Evolutionary conservation across 2,797 vertebrate genomes (phyloP).

Genomic region (Leontopithecus rosalia): DNA sequence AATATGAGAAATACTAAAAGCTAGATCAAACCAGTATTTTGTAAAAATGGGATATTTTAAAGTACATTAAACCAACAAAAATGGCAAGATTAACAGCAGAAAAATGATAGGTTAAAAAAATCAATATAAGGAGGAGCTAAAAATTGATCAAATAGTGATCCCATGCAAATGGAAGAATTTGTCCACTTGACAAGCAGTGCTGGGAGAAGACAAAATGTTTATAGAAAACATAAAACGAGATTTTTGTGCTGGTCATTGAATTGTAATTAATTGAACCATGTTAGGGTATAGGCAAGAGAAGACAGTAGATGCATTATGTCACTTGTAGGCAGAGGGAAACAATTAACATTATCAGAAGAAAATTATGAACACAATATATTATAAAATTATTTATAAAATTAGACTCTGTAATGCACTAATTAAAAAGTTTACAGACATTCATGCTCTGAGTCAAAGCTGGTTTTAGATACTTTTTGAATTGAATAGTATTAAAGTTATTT

Average conservation of each 20-base stretch:
- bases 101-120: not conserved
- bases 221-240: not conserved
- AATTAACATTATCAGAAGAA: not conserved
- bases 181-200: not conserved
- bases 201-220: not conserved
- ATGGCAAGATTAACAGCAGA: not conserved
- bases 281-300: not conserved
- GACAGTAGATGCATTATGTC: not conserved
- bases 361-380: not conserved
- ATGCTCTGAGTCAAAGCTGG: not conserved
- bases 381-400: not conserved
- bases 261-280: not conserved
- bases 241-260: not conserved
- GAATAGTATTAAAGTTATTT: not conserved
- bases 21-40: not conserved
- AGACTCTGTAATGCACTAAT: not conserved
- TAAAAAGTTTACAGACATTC: not conserved
- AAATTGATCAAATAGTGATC: not conserved
- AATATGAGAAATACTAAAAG: not conserved
- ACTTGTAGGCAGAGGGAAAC: not conserved
- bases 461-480: not conserved
- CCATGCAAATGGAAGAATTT: not conserved
- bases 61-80: constrained; percentile 18
- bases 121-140: not conserved
- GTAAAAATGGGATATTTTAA: not conserved